Evolutionary conservation across 2,888 invertebrate genomes (phyloP).

Genomic region (Stenodera caucasica): DNA sequence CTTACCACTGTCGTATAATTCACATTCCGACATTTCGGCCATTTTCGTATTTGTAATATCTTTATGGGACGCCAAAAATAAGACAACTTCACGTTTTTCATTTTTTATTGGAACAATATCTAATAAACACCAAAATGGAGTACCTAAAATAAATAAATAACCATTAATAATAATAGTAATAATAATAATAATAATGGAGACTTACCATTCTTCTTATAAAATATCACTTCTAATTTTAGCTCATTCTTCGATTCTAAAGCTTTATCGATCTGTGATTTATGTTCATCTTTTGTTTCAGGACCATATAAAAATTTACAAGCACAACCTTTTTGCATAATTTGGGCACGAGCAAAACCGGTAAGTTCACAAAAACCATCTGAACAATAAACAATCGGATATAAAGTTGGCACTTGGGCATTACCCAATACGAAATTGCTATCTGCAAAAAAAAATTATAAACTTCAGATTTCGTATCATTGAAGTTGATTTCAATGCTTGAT

Average conservation of each 20-base stretch:
- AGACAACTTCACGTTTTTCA: slow-evolving; percentile 94
- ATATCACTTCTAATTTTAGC: slow-evolving; percentile 90
- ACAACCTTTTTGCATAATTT: slow-evolving; percentile 96
- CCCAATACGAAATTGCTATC: slow-evolving; percentile 96
- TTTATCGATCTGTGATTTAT: slow-evolving; percentile 85
- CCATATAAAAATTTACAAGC: slow-evolving; percentile 95
- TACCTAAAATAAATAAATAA: slow-evolving; percentile 62
- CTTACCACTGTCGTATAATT: slow-evolving; percentile 87
- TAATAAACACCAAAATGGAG: slow-evolving; percentile 92
- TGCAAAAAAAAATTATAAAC: slow-evolving; percentile 63
- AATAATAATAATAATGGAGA: slow-evolving; percentile 30
- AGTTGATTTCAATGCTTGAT: too few species aligned
- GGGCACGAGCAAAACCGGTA: slow-evolving; percentile 89
- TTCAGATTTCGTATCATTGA: too few species aligned
- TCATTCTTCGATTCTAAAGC: slow-evolving; percentile 88
- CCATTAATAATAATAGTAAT: too few species aligned
- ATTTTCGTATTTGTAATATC: slow-evolving; percentile 92
- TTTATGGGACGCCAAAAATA: slow-evolving; percentile 95
- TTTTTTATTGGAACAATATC: slow-evolving; percentile 98
- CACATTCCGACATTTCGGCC: slow-evolving; percentile 81
- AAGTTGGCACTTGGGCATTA: slow-evolving; percentile 86
- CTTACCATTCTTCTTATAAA: slow-evolving; percentile 94
- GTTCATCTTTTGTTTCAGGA: slow-evolving; percentile 85
- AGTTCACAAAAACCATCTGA: slow-evolving; percentile 96
- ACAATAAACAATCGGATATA: slow-evolving; percentile 94